Conservation (phyloP, 2,113 vertebrate species). For the Cariama cristata region DNA sequence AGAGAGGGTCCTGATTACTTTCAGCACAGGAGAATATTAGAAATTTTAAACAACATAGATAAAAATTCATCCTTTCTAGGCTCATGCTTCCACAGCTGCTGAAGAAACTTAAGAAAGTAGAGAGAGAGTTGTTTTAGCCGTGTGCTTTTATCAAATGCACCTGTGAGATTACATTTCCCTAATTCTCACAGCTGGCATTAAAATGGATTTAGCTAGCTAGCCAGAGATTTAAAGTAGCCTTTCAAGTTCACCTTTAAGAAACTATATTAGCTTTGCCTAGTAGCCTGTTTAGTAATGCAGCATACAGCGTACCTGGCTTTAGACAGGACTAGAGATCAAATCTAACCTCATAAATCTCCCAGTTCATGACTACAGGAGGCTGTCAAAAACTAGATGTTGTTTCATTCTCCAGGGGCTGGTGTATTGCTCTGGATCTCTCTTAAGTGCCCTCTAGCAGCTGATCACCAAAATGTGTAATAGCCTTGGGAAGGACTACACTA, state of each 20-base stretch:
- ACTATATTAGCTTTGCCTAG: constrained; percentile 46
- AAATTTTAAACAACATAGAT: not conserved
- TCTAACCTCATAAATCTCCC: constrained; percentile 71
- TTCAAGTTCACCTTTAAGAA: constrained; percentile 69
- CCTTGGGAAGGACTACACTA: constrained; percentile 42
- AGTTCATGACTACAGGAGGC: constrained; percentile 57
- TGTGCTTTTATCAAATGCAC: constrained; percentile 17
- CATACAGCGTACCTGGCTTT: constrained; percentile 30
- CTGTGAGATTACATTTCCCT: constrained; percentile 16
- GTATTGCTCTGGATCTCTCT: constrained; percentile 25
- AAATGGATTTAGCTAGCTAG: constrained; percentile 26
- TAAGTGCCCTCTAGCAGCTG: constrained; percentile 52
- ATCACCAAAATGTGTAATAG: constrained; percentile 56
- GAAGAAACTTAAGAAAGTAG: not conserved
- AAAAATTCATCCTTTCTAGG: not conserved
- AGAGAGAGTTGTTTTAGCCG: not conserved
- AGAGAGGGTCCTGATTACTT: not conserved
- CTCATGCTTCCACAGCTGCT: not conserved
- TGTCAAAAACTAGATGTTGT: constrained; percentile 70
- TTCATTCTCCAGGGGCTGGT: constrained; percentile 41
- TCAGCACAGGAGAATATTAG: not conserved
- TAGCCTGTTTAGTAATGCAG: constrained; percentile 58
- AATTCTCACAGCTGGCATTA: constrained; percentile 37
- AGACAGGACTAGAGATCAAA: constrained; percentile 65
- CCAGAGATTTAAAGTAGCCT: constrained; percentile 34